Evolutionary conservation across 2,797 vertebrate genomes (phyloP).

Genomic region (Mareca strepera): DNA sequence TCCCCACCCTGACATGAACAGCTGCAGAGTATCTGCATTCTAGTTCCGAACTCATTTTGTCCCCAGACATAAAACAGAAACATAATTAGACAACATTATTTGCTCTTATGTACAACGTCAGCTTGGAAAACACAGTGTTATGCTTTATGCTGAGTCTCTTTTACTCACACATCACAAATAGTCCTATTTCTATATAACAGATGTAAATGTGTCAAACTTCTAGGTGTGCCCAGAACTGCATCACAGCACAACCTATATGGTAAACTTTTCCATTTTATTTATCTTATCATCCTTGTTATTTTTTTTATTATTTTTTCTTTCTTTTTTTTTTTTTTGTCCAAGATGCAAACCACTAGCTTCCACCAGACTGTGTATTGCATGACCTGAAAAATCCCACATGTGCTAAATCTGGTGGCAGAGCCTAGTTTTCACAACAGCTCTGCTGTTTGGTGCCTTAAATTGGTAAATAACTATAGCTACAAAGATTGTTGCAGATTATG

Average conservation of each 20-base stretch:
- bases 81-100: conserved; percentile 16
- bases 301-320: no score
- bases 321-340: not conserved
- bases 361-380: not conserved
- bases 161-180: conserved; percentile 53
- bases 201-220: conserved; percentile 39
- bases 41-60: conserved; percentile 58
- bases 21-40: conserved; percentile 44
- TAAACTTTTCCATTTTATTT: not conserved
- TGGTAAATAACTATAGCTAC: not conserved
- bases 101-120: conserved; percentile 42
- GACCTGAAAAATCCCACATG: not conserved
- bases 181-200: conserved; percentile 48
- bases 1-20: conserved; percentile 13
- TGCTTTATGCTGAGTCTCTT: conserved; percentile 66
- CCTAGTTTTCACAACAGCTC: not conserved
- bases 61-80: conserved; percentile 67
- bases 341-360: not conserved
- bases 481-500: not conserved
- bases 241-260: not conserved
- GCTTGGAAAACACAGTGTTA: conserved; percentile 49
- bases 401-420: not conserved
- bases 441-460: not conserved
- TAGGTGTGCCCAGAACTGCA: conserved; percentile 26
- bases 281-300: not conserved